Conservation (phyloP, 1,140 invertebrate species). For the Pseudobourletiella spinata region DNA sequence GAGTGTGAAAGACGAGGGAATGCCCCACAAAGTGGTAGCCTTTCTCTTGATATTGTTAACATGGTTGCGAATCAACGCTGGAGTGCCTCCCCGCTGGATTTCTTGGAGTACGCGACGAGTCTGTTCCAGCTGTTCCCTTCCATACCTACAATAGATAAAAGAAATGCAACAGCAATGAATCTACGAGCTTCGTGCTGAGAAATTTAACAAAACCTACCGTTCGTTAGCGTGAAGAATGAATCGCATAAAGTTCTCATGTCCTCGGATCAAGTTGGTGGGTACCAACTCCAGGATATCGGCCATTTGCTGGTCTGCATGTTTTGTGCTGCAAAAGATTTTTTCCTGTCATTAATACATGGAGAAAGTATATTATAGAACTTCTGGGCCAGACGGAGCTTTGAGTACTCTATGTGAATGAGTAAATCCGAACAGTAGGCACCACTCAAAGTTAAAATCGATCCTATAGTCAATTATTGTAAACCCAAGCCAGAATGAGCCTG, state of each 20-base stretch:
- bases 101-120: not conserved
- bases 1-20: not conserved
- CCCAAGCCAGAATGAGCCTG: too few relatives aligned
- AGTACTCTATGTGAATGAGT: too few relatives aligned
- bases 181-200: not conserved
- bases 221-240: not conserved
- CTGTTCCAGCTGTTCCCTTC: not conserved
- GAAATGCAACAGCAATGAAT: not conserved
- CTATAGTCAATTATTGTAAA: too few relatives aligned
- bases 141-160: slow-evolving; percentile 3
- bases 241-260: not conserved
- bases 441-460: too few relatives aligned
- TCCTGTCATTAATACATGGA: too few relatives aligned
- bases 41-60: not conserved
- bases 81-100: not conserved
- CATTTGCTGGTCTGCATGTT: not conserved
- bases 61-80: not conserved
- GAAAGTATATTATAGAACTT: too few relatives aligned
- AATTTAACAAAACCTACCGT: not conserved
- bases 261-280: not conserved
- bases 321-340: not conserved
- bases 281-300: slow-evolving; percentile 1
- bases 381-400: too few relatives aligned
- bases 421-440: too few relatives aligned
- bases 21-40: not conserved